A percentile compares a stretch with the other conserved stretches of the same genome.
Conservation (phyloP, 2,797 vertebrate species). For the Basileuterus tristriatus region DNA sequence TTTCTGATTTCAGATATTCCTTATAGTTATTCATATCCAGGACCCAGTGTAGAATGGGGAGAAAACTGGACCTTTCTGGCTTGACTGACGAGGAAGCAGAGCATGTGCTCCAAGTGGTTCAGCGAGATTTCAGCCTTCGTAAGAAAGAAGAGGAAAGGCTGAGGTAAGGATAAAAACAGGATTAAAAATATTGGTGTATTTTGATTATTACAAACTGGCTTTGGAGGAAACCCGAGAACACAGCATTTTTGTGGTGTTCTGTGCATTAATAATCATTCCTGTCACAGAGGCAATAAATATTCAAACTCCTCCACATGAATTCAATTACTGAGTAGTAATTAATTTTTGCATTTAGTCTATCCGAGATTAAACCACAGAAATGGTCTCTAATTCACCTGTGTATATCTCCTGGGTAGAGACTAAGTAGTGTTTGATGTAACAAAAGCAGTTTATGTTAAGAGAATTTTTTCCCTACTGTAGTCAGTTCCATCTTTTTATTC, state of each 20-base stretch:
- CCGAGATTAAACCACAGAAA: neutral
- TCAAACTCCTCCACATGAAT: neutral
- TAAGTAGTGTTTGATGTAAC: neutral
- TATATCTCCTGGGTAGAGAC: neutral
- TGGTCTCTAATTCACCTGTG: neutral
- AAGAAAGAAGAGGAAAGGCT: conserved; percentile 94
- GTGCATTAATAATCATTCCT: neutral
- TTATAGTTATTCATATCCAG: neutral
- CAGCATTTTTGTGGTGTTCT: neutral
- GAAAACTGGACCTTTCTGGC: conserved; percentile 94
- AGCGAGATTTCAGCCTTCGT: conserved; percentile 93
- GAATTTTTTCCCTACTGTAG: neutral
- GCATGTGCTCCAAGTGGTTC: conserved; percentile 94
- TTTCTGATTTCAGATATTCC: conserved; percentile 58
- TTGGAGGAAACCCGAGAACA: neutral
- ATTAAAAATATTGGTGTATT: neutral
- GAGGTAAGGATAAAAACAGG: conserved; percentile 78
- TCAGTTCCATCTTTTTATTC: neutral
- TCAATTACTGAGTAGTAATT: neutral
- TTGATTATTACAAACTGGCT: neutral
- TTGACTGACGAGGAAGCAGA: conserved; percentile 93
- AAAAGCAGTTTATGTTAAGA: neutral
- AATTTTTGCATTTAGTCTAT: neutral
- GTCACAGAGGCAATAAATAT: neutral
- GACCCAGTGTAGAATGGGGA: conserved; percentile 81